Base-by-base conservation (phyloP, 2,113 vertebrate genomes). In the Taurulus bubalis region DNA sequence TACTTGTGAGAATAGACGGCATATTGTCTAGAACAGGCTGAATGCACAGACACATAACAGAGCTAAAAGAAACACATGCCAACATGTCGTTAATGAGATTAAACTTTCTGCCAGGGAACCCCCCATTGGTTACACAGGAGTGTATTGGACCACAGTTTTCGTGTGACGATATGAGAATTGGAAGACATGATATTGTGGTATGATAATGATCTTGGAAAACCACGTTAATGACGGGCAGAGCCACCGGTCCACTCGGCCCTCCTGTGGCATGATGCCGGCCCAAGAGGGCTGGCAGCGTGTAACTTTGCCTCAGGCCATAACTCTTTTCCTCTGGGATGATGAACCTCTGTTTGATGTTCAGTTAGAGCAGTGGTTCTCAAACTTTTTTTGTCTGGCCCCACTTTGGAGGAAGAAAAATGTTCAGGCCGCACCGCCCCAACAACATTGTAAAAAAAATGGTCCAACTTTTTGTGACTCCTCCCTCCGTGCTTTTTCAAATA, bases 1-100 rank as follows among this genome's bases (percentile, higher is more conserved):
- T 90, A 77, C 84, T 86, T 89, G 82, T 83, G 82, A 89, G 24
- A 85, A 92, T 88, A 47, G 56, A 88, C n/a, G 55, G 79, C 88
- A 90, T 92, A 88, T 89, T 92, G 87, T 93, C 69, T 81, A 85
- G 86, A 90, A 85, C 83, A 22, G 88, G 80, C 84, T 92, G 88
- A 91, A 85, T 75, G 86, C 87, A 92, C 88, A 90, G 85, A 84
- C 83, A 92, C 90, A 87, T 78, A 90, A 81, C 81, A 84, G 59
- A 67, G 76, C 80, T 75, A 66, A 80, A 86, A n/a, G n/a, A 85
- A 84, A 89, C 77, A 84, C 55, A 53, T 85, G 67, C 87, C 88
- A 86, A 86, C 83, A 53, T 79, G 59, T 81, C 58, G 78, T 88
- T 88, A 86, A 90, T 88, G 85, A 89, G 89, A 91, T 92, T 92